phyloP scores from a whole-genome alignment of 2,113 vertebrate species.

The Uria aalge region DNA sequence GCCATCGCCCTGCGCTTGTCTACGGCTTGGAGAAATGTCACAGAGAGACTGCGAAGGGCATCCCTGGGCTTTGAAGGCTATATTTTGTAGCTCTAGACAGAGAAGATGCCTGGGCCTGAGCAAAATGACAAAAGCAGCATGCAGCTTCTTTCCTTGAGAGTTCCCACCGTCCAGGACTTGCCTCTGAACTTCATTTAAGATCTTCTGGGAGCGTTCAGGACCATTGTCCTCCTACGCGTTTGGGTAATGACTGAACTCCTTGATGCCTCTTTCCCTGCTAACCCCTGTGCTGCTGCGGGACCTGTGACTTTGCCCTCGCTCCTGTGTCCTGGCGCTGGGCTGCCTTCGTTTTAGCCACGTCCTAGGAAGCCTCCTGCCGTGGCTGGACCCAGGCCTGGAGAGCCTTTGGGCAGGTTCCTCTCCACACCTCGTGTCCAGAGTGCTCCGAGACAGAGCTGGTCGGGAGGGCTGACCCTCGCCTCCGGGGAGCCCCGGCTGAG shows the following conservation, averaged over 20 bases:
- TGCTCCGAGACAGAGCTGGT: not conserved
- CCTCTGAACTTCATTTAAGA: not conserved
- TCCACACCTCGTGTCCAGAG: too few relatives aligned
- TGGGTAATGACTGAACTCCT: not conserved
- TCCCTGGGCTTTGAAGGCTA: not conserved
- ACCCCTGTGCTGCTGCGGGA: not conserved
- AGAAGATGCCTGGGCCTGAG: not conserved
- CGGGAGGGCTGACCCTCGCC: accelerated
- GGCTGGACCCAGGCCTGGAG: not conserved
- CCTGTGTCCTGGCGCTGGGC: not conserved
- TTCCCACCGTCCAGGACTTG: not conserved
- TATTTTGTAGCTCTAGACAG: not conserved
- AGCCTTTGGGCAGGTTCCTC: not conserved
- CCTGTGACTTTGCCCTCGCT: not conserved
- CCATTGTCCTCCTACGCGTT: accelerated
- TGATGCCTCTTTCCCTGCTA: not conserved
- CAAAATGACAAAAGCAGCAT: not conserved
- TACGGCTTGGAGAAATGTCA: not conserved
- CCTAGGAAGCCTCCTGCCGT: not conserved
- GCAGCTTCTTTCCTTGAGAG: not conserved
- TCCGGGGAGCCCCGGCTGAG: not conserved
- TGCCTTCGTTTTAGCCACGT: accelerated
- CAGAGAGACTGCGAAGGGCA: not conserved
- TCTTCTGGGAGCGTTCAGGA: not conserved
- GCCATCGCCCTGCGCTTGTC: not conserved